phyloP scores from a whole-genome alignment of 1,140 invertebrate species.

The Amphibalanus amphitrite region DNA sequence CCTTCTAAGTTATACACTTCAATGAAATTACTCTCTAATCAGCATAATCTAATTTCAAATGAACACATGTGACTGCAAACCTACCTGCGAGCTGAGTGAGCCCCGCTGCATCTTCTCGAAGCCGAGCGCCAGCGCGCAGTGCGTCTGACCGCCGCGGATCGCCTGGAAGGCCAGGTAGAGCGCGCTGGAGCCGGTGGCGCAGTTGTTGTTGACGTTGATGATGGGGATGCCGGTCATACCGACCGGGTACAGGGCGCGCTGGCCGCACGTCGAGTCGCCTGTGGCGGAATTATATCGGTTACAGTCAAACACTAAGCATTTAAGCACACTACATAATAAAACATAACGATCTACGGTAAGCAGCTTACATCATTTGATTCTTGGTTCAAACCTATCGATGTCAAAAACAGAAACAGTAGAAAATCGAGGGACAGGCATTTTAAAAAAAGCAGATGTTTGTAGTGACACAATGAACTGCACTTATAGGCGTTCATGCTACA shows the following conservation, averaged over 20 bases:
- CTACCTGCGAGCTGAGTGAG: slow-evolving; percentile 53
- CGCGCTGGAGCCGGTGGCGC: slow-evolving; percentile 87
- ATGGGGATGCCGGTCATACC: slow-evolving; percentile 94
- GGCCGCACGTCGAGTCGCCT: slow-evolving; percentile 89
- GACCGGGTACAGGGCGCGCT: slow-evolving; percentile 81
- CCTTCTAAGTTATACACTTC: too few relatives aligned
- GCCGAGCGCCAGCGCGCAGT: slow-evolving; percentile 81
- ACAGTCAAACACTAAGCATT: too few relatives aligned
- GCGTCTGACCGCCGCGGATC: slow-evolving; percentile 58
- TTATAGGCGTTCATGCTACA: too few relatives aligned
- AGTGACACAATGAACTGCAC: slow-evolving; percentile 6
- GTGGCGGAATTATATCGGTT: too few relatives aligned
- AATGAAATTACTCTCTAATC: too few relatives aligned
- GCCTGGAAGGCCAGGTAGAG: slow-evolving; percentile 78
- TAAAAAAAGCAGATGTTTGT: neutral
- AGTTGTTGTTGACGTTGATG: slow-evolving; percentile 98
- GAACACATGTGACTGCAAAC: too few relatives aligned
- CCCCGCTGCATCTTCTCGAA: slow-evolving; percentile 98
- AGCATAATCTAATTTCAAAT: too few relatives aligned
- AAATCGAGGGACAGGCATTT: slow-evolving; percentile 8
- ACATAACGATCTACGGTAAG: neutral
- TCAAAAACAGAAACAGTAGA: slow-evolving; percentile 3
- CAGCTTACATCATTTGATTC: neutral
- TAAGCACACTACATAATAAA: neutral
- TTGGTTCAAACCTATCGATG: neutral